Evolutionary conservation across 2,113 vertebrate species (phyloP).

Genomic region (Collichthys lucidus): DNA sequence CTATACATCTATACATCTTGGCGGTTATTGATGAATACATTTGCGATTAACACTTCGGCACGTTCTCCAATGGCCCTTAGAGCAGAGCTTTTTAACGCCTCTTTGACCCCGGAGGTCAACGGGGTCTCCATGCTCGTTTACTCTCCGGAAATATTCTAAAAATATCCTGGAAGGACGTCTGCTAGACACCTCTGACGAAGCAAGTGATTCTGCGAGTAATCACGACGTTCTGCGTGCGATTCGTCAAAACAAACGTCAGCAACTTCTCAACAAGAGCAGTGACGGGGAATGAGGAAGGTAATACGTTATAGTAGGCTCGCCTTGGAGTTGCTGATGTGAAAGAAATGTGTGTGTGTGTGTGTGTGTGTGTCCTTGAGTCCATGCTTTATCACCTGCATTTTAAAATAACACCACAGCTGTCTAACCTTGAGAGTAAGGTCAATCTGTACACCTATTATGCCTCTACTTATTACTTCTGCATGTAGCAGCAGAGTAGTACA

Average conservation of each 20-base stretch:
- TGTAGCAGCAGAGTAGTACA: conserved; percentile 17
- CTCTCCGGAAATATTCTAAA: not conserved
- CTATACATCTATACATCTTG: conserved; percentile 21
- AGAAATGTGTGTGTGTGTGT: not conserved
- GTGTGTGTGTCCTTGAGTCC: conserved; percentile 43
- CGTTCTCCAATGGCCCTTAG: not conserved
- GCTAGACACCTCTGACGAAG: not conserved
- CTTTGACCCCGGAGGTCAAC: conserved; percentile 12
- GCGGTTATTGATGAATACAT: conserved; percentile 32
- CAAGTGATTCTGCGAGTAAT: not conserved
- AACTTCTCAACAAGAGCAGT: not conserved
- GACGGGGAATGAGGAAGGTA: too few relatives aligned
- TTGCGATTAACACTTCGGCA: not conserved
- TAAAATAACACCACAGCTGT: conserved; percentile 63
- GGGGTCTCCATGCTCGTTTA: not conserved
- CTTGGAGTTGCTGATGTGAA: conserved; percentile 22
- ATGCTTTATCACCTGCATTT: conserved; percentile 60
- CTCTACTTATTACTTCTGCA: conserved; percentile 33
- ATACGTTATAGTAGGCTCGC: not conserved
- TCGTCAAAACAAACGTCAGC: not conserved
- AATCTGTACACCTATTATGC: conserved; percentile 30
- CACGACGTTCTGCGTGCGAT: not conserved
- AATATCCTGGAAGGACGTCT: not conserved
- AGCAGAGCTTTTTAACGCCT: conserved; percentile 18
- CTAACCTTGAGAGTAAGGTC: conserved; percentile 62